A percentile compares a stretch with the other conserved stretches of the same genome.
Evolutionary conservation across 2,888 invertebrate species (phyloP).

Genomic region (Macrosiphum euphorbiae): DNA sequence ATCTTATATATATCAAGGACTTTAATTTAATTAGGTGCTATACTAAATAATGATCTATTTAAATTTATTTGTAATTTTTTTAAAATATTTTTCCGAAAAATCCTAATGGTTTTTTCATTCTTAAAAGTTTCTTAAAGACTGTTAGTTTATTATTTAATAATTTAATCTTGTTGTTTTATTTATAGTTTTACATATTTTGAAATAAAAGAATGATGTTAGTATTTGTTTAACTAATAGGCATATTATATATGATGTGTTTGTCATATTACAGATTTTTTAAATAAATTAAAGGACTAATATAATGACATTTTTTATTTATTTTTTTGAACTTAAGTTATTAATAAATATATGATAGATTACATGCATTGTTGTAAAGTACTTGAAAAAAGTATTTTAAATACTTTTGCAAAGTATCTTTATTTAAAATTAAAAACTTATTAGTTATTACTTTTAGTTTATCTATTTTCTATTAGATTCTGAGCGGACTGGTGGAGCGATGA

Average conservation of each 20-base stretch:
- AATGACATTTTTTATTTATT: background rate
- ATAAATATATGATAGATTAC: background rate
- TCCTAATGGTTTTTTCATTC: constrained; percentile 24
- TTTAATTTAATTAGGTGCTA: constrained; percentile 40
- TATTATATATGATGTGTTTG: constrained; percentile 10
- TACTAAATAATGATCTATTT: constrained; percentile 9
- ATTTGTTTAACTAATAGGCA: background rate
- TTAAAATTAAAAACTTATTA: too few relatives aligned
- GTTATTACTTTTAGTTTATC: too few relatives aligned
- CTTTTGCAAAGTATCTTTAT: too few relatives aligned
- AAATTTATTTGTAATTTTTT: constrained; percentile 20
- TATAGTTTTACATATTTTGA: constrained; percentile 49
- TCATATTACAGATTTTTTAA: constrained; percentile 23
- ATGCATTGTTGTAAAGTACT: background rate
- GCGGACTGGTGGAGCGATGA: too few relatives aligned
- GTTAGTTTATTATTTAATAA: constrained; percentile 45
- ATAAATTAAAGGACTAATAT: background rate
- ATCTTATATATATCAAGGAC: constrained; percentile 15
- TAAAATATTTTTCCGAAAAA: background rate
- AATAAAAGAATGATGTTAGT: constrained; percentile 23
- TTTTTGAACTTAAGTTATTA: background rate
- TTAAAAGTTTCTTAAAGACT: constrained; percentile 45
- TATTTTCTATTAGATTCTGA: too few relatives aligned
- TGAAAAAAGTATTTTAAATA: too few relatives aligned
- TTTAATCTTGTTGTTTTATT: constrained; percentile 49